These are phyloP conservation scores for Tapirus terrestris DNA, from an alignment of 2,113 vertebrate genomes.

Conservation along the genomic window DNA sequence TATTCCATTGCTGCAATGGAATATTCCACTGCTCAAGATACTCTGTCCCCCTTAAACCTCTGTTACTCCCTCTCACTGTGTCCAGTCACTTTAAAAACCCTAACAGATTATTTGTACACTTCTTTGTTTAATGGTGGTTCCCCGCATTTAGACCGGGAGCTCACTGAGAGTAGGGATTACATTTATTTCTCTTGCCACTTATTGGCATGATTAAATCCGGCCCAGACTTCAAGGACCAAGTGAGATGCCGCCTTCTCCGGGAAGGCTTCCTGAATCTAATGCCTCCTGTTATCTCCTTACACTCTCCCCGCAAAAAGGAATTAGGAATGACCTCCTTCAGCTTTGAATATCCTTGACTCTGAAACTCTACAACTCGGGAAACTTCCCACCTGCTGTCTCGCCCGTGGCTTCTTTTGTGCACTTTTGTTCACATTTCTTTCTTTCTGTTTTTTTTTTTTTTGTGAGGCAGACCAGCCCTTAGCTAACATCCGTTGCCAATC, in stretches of 20 bases:
- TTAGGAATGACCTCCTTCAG: no score
- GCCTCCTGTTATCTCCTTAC: not conserved
- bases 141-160: not conserved
- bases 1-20: not conserved
- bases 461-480: no score
- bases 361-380: not conserved
- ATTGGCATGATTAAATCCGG: not conserved
- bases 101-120: not conserved
- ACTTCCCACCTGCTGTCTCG: fast-evolving
- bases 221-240: not conserved
- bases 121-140: not conserved
- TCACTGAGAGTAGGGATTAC: no score
- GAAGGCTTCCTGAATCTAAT: not conserved
- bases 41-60: no score
- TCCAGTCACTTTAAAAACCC: not conserved
- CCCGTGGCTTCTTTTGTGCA: not conserved
- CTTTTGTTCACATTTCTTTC: not conserved
- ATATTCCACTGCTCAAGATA: no score
- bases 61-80: not conserved
- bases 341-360: fast-evolving
- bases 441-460: no score
- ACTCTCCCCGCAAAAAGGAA: fast-evolving
- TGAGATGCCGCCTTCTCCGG: not conserved
- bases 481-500: no score
- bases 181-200: not conserved